Evolutionary conservation across 2,797 vertebrate genomes (phyloP), one percentile per base, ranked within the genome.

Genomic region (Spinus olivaceus): DNA sequence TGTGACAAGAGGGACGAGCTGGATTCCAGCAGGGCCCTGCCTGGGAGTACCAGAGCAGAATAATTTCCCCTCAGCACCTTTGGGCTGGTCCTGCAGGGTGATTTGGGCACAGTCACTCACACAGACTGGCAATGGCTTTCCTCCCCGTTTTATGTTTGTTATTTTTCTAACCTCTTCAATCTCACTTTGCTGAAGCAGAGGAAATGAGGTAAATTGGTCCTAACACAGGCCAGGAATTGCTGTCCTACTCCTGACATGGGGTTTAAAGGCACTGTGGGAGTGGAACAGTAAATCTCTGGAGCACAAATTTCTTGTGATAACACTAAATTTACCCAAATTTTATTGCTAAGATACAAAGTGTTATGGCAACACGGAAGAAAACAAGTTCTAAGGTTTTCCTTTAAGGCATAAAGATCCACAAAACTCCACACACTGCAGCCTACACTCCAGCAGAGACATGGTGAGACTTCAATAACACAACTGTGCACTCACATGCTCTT

Each of bases 111-210:
- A 2, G 2, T 28, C 70, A 77, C 76, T 67, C 39, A 13, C 53
- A 17, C 54, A 70, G 77, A 49, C 53, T 50, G 82, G 85, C 86
- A 83, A 89, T 14, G 6, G 42, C 27, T 81, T 93, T 61, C 84
- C 83, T 86, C 74, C 78, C 56, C 64, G 1, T 89, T 92, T 85
- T 59, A 53, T 93, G 89, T 95, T 96, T 96, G 91, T 95, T 96
- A 86, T 94, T 96, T 93, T 94, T 95, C 92, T 88, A 93, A 92
- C 94, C 96, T 95, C 93, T 90, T 97, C 96, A 92, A 87, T 92
- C 88, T 84, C 95, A 81, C 90, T 92, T 72, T 85, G 88, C 89
- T 66, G 86, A 49, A 88, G 80, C 79, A 88, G 80, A 95, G 94
- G 88, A 90, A 95, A 95, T 96, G 88, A 96, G 89, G 87, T 88